Base-by-base conservation (phyloP, 2,797 vertebrate genomes). In the Rachycentron canadum region DNA sequence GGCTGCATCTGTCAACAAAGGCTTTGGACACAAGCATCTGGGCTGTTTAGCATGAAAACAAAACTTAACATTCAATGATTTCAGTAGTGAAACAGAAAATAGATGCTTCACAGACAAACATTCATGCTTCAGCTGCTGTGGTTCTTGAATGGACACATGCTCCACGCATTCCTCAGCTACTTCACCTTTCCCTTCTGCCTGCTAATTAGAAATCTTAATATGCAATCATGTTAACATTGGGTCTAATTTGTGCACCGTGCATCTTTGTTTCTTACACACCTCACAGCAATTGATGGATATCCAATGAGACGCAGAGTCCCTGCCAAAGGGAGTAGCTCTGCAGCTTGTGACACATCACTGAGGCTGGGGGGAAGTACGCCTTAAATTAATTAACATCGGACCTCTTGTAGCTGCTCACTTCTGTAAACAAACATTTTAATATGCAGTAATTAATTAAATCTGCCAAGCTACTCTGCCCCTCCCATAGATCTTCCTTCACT, bases 381-480 rank as follows among this genome's bases (percentile, higher is more conserved):
- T 97, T 95, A 96, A 98, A 99, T 99, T 98, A 99, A 99, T 99
- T 99, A 98, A 97, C 97, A 97, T 96, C 96, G 96, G 97, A 98
- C 97, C 97, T 98, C 96, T 94, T 96, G 96, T 97, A 97, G 93
- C 96, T 97, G 96, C 97, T 99, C 97, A 97, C 97, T 98, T 97
- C 97, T 98, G 97, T 98, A 99, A 99, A 99, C 98, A 99, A 99
- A 99, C 97, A 99, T 98, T 99, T 98, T 98, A 99, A 99, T 99
- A 97, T 96, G 96, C 95, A 90, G 97, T 97, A 98, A 99, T 99
- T 99, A 99, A 99, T 99, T 99, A 96, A 97, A 98, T 97, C 97
- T 99, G 98, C 97, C 97, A 98, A 94, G 95, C 95, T 95, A 85
- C 95, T 95, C 95, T 95, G 93, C 95, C 96, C 95, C 94, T 97